These are phyloP conservation scores for Dasyurus viverrinus DNA, from an alignment of 2,113 vertebrate species.

Conservation along the genomic window DNA sequence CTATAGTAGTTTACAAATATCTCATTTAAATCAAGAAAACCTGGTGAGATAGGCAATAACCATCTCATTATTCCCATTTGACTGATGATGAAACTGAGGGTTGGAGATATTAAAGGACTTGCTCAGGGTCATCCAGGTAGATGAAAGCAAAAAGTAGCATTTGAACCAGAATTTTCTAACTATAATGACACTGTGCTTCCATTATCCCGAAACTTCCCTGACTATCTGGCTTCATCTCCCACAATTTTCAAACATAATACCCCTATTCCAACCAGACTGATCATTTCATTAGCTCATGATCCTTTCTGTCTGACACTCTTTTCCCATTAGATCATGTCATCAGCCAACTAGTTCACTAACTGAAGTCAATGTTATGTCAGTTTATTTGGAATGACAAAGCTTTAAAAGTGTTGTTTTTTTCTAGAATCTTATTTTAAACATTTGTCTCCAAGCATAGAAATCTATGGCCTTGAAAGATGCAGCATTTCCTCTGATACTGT, in stretches of 20 bases:
- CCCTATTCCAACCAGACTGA: neutral
- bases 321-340: neutral
- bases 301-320: neutral
- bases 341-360: neutral
- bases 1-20: neutral
- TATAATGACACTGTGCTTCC: neutral
- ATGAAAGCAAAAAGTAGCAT: neutral
- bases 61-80: neutral
- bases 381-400: neutral
- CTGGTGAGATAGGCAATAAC: neutral
- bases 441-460: neutral
- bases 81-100: neutral
- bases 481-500: neutral
- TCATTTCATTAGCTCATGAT: neutral
- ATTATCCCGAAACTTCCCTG: neutral
- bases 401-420: neutral
- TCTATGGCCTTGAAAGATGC: neutral
- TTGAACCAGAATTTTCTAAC: neutral
- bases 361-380: neutral
- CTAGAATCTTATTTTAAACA: neutral
- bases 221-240: neutral
- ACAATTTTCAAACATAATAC: neutral
- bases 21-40: neutral
- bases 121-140: neutral
- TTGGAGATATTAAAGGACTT: slow-evolving; percentile 15